These are phyloP conservation scores for Hippoglossus hippoglossus DNA, from an alignment of 2,797 vertebrate genomes.

Conservation along the genomic window DNA sequence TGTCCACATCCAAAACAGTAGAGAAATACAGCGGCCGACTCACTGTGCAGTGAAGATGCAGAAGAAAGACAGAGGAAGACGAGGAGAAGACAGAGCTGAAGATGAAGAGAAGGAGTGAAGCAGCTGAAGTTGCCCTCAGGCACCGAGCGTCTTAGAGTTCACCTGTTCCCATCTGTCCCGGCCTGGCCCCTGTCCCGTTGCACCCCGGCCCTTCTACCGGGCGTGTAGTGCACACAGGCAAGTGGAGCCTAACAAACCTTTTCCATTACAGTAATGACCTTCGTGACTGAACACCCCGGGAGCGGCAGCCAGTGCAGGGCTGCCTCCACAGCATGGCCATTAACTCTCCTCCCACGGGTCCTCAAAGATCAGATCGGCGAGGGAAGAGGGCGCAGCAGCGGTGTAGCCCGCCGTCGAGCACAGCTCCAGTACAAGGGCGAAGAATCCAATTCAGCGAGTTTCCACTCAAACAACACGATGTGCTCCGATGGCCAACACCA, in stretches of 20 bases:
- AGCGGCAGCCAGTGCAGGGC: constrained; percentile 24
- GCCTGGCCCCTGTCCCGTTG: constrained; percentile 1
- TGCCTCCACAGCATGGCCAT: constrained; percentile 46
- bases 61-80: neutral
- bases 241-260: constrained; percentile 70
- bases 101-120: neutral
- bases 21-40: neutral
- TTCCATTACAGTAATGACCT: constrained; percentile 75
- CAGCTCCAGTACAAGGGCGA: neutral
- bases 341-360: constrained; percentile 44
- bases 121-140: constrained; percentile 12
- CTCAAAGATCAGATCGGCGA: constrained; percentile 22
- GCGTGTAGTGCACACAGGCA: constrained; percentile 47
- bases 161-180: constrained; percentile 26
- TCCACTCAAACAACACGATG: neutral
- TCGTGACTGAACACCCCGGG: constrained; percentile 55
- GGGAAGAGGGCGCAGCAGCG: constrained; percentile 3
- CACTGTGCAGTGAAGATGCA: neutral
- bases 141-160: constrained; percentile 24
- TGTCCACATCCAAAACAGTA: neutral
- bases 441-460: constrained; percentile 7
- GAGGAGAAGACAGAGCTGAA: neutral
- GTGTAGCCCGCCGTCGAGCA: constrained; percentile 36
- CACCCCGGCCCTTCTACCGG: constrained; percentile 21
- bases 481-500: too few species aligned